phyloP scores from a whole-genome alignment of 2,888 invertebrate species.

The Agrilus biguttatus region DNA sequence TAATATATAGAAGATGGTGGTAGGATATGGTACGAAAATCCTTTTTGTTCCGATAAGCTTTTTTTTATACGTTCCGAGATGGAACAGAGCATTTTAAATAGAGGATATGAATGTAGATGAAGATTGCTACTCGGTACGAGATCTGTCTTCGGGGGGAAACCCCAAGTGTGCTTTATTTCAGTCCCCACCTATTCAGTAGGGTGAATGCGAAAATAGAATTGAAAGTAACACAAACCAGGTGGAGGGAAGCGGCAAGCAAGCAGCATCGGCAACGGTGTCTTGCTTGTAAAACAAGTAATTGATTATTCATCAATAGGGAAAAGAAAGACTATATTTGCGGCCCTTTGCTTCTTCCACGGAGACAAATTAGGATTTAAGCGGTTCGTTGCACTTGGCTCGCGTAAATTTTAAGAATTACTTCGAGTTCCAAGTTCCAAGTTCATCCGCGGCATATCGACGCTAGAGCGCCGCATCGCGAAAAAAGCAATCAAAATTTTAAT shows the following conservation, averaged over 20 bases:
- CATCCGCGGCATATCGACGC: conserved; percentile 4
- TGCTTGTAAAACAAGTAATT: conserved; percentile 33
- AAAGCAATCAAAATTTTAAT: no score
- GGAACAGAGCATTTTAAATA: not conserved
- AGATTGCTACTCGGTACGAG: conserved; percentile 1
- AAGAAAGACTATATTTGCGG: conserved; percentile 24
- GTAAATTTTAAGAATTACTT: conserved; percentile 23
- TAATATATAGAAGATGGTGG: no score
- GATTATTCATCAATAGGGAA: conserved; percentile 34
- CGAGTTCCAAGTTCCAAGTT: conserved; percentile 1
- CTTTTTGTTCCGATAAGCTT: no score
- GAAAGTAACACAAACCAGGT: conserved; percentile 30
- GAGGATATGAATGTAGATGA: conserved; percentile 4
- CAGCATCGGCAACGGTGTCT: conserved; percentile 8
- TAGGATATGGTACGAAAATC: no score
- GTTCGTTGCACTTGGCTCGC: conserved; percentile 25
- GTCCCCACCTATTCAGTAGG: conserved; percentile 8
- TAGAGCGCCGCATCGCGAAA: not conserved
- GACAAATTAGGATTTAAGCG: conserved; percentile 32
- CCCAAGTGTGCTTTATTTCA: not conserved
- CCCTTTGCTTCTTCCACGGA: conserved; percentile 16
- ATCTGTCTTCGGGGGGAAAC: conserved; percentile 1
- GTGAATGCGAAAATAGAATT: conserved; percentile 24
- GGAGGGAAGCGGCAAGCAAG: conserved; percentile 25
- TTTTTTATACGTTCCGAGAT: no score